Base-by-base conservation (phyloP, 2,888 invertebrate species). In the Cecidostiba fungosa region DNA sequence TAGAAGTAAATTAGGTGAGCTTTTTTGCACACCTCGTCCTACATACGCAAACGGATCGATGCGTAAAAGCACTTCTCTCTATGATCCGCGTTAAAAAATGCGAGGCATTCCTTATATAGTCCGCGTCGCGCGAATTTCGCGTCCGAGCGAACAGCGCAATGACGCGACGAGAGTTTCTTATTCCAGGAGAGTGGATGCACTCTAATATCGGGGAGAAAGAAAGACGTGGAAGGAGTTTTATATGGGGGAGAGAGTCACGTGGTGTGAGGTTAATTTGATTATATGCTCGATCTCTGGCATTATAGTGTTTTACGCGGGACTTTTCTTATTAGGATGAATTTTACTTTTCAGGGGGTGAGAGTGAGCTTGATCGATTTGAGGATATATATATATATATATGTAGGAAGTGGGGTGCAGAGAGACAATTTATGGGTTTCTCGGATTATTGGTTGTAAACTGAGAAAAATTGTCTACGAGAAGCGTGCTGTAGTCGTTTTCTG, bases 1-100 rank as follows among this genome's bases (percentile, higher is more conserved):
- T 74, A 76, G 76, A 70, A 81, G 70, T 70, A 85, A 85, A 81
- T 81, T 80, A 80, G 72, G 39, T 43, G 70, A 36, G n/a, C 39
- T 26, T 70, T 69, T 23, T 19, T 32, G 3, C 1, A 8, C 2
- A 29, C 14, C n/a, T 77, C 19, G 39, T 39, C 32, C n/a, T 43
- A 23, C 54, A 1, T 14, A 16, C 19, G n/a, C 62, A 66, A 2
- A 23, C 14, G 72, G 59, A 80, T 59, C 72, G 54, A 80, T 39
- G 80, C 59, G 73, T 54, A 73, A 81, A 73, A 62, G 43, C 19
- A 50, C 82, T 29, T 69, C 54, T 39, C 72, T 19, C 19, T 5
- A n/a, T 29, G 73, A 81, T 47, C 36, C 43, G 59, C 43, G 59
- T 81, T 73, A 23, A 81, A 74, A 74, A 81, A 81, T 29, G 81